phyloP scores from a whole-genome alignment of 2,797 vertebrate genomes.

The Heliangelus exortis region DNA sequence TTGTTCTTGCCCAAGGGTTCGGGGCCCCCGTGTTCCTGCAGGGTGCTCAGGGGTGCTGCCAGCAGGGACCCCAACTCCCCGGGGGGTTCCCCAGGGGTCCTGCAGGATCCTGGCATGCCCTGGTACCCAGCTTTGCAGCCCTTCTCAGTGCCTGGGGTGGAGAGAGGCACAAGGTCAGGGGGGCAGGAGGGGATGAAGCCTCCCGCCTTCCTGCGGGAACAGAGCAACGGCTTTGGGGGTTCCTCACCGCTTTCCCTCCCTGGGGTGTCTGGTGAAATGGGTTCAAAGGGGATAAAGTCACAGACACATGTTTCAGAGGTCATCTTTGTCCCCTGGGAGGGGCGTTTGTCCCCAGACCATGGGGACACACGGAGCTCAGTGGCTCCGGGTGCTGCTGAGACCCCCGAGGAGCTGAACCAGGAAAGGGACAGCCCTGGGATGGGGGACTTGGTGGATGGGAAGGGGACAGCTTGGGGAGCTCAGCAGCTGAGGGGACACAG shows the following conservation, averaged over 20 bases:
- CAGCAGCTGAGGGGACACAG: not conserved
- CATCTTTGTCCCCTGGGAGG: not conserved
- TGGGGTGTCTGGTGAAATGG: not conserved
- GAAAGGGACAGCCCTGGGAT: fast-evolving
- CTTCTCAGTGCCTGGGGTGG: slow-evolving; percentile 82
- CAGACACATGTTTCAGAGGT: fast-evolving
- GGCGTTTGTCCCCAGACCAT: fast-evolving
- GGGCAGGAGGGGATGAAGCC: not conserved
- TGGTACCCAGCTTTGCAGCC: slow-evolving; percentile 82
- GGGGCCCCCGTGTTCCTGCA: slow-evolving; percentile 67
- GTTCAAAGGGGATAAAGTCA: not conserved
- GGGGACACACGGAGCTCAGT: not conserved
- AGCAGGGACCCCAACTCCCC: slow-evolving; percentile 77
- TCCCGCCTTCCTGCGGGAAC: no score
- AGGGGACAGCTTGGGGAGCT: fast-evolving
- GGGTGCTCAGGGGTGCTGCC: slow-evolving; percentile 56
- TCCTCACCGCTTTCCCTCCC: fast-evolving
- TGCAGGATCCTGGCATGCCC: slow-evolving; percentile 79
- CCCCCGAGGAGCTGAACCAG: fast-evolving
- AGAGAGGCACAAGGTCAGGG: not conserved
- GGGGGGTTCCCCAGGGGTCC: slow-evolving; percentile 24
- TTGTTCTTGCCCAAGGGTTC: slow-evolving; percentile 82
- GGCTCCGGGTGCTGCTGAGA: not conserved
- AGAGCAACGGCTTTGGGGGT: not conserved
- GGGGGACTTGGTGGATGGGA: not conserved